These are phyloP conservation scores for Nephrotoma appendiculata DNA, from an alignment of 2,888 invertebrate species.

Conservation along the genomic window DNA sequence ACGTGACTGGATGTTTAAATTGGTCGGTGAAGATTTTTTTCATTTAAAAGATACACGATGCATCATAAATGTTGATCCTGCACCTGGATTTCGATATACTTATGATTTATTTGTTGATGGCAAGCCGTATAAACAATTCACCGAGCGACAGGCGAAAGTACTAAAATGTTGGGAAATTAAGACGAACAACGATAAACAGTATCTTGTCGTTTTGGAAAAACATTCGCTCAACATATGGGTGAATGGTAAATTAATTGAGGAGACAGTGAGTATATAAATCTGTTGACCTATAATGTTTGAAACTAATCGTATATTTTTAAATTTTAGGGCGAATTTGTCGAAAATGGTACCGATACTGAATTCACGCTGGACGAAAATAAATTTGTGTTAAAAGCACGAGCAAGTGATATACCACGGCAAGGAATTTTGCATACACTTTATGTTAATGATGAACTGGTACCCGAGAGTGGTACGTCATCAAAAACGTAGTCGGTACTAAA, in stretches of 20 bases:
- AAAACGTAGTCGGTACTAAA: not conserved
- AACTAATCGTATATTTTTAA: slow-evolving; percentile 12
- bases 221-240: slow-evolving; percentile 27
- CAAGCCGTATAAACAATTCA: slow-evolving; percentile 63
- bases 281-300: no score
- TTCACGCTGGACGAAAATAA: slow-evolving; percentile 36
- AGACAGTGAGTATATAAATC: slow-evolving; percentile 19
- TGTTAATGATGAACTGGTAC: slow-evolving; percentile 33
- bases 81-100: slow-evolving; percentile 61
- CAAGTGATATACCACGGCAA: slow-evolving; percentile 31
- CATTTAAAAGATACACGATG: slow-evolving; percentile 40
- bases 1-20: slow-evolving; percentile 83
- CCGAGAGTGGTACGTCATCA: slow-evolving; percentile 15
- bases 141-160: slow-evolving; percentile 61
- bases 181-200: slow-evolving; percentile 36
- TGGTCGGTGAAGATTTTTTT: slow-evolving; percentile 75
- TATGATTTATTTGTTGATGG: slow-evolving; percentile 74
- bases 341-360: slow-evolving; percentile 71
- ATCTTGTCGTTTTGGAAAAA: slow-evolving; percentile 59
- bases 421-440: slow-evolving; percentile 44
- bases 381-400: slow-evolving; percentile 28
- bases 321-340: slow-evolving; percentile 61
- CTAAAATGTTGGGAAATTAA: slow-evolving; percentile 57
- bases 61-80: slow-evolving; percentile 40
- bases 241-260: slow-evolving; percentile 26